Evolutionary conservation across 2,888 invertebrate genomes (phyloP).

Genomic region (Oligia latruncula): DNA sequence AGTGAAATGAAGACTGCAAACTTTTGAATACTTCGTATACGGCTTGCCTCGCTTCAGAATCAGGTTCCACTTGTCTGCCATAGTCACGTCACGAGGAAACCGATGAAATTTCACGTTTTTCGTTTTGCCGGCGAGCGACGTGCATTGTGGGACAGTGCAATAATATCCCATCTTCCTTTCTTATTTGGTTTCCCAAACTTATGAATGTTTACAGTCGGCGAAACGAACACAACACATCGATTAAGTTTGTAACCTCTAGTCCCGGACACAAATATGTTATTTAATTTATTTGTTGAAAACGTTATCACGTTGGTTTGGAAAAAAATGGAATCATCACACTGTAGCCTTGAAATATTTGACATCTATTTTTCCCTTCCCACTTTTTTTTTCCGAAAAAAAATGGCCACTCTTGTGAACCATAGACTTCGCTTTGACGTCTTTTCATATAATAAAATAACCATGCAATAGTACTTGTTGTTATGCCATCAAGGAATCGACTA

Average conservation of each 20-base stretch:
- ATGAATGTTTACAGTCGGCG: conserved; percentile 61
- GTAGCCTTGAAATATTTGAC: conserved; percentile 90
- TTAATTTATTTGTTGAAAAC: conserved; percentile 82
- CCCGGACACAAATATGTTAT: conserved; percentile 67
- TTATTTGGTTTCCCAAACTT: conserved; percentile 61
- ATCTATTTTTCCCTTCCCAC: conserved; percentile 87
- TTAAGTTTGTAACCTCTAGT: conserved; percentile 60
- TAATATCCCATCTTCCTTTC: conserved; percentile 87
- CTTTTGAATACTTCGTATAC: conserved; percentile 88
- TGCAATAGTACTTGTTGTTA: conserved; percentile 5
- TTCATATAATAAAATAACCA: conserved; percentile 43
- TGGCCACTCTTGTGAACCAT: conserved; percentile 76
- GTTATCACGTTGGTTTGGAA: conserved; percentile 86
- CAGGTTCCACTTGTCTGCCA: conserved; percentile 86
- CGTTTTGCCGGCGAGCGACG: conserved; percentile 89
- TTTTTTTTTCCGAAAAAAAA: conserved; percentile 78
- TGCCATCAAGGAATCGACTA: conserved; percentile 61
- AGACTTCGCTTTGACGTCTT: conserved; percentile 68
- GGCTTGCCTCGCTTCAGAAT: conserved; percentile 87
- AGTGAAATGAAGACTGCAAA: conserved; percentile 88
- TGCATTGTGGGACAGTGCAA: conserved; percentile 89
- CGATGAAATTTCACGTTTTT: conserved; percentile 89
- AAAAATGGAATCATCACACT: conserved; percentile 88
- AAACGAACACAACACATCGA: conserved; percentile 74
- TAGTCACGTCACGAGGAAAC: conserved; percentile 83